Base-by-base conservation (phyloP, 2,113 vertebrate species). In the Sturnus vulgaris region DNA sequence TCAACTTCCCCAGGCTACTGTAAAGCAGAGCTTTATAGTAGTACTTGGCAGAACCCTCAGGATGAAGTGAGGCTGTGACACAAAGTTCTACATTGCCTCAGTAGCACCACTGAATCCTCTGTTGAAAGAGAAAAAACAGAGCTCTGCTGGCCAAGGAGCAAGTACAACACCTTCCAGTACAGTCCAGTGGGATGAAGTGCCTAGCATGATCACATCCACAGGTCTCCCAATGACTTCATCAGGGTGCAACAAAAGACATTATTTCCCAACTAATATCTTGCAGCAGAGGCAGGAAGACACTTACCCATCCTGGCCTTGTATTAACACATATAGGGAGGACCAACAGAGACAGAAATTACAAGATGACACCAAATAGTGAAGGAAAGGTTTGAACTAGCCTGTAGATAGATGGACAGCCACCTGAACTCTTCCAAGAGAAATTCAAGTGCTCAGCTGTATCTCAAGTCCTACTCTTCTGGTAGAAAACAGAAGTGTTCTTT, bases 321-420 rank as follows among this genome's bases (percentile, higher is more conserved):
- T 56, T 69, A 72, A 64, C 81, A 56, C 0, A 1, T 23, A 61
- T 0, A 83, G 7, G 17, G 20, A 88, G 3, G 5, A 68, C 60
- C 13, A 68, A 57, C 9, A 90, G 64, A 75, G 44, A 77, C 12
- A 56, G 28, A 35, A 76, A 73, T 30, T 60, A 52, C 15, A 85
- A 33, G 16, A 27, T 3, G 3, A 46, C 1, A 7, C 56, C 40
- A 37, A 85, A 69, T 30, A 39, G 25, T 35, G 20, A 56, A n/a
- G 24, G 33, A 90, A 57, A 82, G 73, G 15, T 23, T 13, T 46
- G 16, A 92, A 73, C 28, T 44, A 82, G 55, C 20, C 42, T 39
- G 33, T 24, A 57, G 65, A 44, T 35, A 13, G 55, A 46, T 42
- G 37, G 33, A 82, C 39, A 87, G 57, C 9, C 21, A 46, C 28